These are phyloP conservation scores for Saccopteryx leptura DNA, from an alignment of 2,113 vertebrate genomes.

Conservation along the genomic window DNA sequence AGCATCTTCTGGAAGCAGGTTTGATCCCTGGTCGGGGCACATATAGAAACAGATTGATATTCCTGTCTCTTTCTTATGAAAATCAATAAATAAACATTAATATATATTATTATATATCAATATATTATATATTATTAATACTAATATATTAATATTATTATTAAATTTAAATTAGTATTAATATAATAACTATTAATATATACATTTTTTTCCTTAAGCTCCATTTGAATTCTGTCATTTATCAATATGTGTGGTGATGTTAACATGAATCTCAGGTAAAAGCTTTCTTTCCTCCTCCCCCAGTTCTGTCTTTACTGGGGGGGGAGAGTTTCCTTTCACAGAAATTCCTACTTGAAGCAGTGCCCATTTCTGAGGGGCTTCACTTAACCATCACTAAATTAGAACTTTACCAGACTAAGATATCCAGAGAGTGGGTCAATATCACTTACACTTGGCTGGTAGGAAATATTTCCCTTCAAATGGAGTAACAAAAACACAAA, in stretches of 20 bases:
- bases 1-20: too few species aligned
- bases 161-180: too few species aligned
- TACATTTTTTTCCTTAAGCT: constrained; percentile 36
- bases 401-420: constrained; percentile 37
- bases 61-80: too few species aligned
- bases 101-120: too few species aligned
- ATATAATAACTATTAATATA: too few species aligned
- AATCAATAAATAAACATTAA: too few species aligned
- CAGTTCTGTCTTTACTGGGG: background rate
- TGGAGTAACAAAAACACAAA: constrained; percentile 30
- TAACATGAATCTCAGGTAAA: constrained; percentile 34
- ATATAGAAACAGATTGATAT: too few species aligned
- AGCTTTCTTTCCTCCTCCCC: background rate
- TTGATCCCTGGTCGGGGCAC: too few species aligned
- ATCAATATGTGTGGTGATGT: constrained; percentile 13
- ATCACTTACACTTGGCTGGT: constrained; percentile 18
- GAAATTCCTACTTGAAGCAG: constrained; percentile 38
- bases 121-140: too few species aligned
- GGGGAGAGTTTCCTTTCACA: background rate
- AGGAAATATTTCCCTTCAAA: constrained; percentile 66
- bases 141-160: too few species aligned
- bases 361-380: background rate
- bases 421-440: background rate
- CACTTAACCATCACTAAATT: background rate
- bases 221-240: constrained; percentile 59